These are phyloP conservation scores for Xiphorhynchus elegans DNA, from an alignment of 2,113 vertebrate genomes.

Conservation along the genomic window DNA sequence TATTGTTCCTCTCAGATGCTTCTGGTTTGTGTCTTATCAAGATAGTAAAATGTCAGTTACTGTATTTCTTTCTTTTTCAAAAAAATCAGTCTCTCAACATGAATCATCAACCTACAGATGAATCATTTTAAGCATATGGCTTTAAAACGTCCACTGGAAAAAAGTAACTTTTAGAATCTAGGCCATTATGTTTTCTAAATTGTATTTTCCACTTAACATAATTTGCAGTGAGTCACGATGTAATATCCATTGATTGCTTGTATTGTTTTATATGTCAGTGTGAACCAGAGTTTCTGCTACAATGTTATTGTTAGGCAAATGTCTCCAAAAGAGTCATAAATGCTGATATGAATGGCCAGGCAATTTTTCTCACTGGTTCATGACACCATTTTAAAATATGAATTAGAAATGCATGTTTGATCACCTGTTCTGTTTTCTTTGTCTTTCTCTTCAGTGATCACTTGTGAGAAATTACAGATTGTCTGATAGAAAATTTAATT, in stretches of 20 bases:
- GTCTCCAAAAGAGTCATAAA: background rate
- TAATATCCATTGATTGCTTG: background rate
- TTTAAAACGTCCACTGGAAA: background rate
- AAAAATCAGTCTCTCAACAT: background rate
- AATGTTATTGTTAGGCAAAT: background rate
- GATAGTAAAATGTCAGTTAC: background rate
- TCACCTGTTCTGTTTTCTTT: background rate
- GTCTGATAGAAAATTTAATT: background rate
- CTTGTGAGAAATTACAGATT: background rate
- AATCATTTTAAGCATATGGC: background rate
- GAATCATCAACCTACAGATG: background rate
- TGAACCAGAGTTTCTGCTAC: background rate
- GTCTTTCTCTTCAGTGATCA: background rate
- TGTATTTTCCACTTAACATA: background rate
- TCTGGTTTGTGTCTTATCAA: background rate
- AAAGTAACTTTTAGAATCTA: background rate
- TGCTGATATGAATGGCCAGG: background rate
- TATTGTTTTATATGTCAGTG: background rate
- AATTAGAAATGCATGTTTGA: background rate
- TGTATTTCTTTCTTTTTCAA: background rate
- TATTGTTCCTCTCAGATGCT: background rate
- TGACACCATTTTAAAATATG: background rate
- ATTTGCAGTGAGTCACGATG: background rate
- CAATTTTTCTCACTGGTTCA: background rate
- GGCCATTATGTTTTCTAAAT: background rate